Conservation (phyloP, 2,113 vertebrate species). For the Cyanoderma ruficeps region DNA sequence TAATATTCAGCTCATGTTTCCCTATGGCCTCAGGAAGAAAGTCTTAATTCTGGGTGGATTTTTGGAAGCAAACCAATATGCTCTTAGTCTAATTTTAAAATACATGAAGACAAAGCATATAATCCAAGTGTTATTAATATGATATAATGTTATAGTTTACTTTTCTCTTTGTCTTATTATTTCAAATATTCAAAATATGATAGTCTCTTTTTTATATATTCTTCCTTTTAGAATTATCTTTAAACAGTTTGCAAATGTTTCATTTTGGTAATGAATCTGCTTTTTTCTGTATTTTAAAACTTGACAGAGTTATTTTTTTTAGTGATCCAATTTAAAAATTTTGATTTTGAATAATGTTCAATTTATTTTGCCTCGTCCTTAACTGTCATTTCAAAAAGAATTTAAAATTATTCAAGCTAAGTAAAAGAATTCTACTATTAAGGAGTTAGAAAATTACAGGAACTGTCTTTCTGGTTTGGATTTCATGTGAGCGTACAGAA, state of each 20-base stretch:
- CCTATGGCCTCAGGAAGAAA: neutral
- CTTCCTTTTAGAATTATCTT: neutral
- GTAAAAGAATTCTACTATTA: neutral
- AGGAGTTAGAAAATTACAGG: neutral
- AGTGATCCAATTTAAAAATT: neutral
- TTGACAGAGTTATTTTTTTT: neutral
- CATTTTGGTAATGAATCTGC: neutral
- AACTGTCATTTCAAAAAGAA: neutral
- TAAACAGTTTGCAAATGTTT: neutral
- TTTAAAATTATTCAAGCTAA: neutral
- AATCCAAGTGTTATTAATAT: neutral
- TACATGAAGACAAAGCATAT: neutral
- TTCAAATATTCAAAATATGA: neutral
- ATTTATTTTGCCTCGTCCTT: neutral
- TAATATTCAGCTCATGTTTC: neutral
- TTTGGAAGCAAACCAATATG: neutral
- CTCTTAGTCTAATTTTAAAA: neutral
- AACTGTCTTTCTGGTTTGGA: neutral
- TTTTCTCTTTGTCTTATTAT: neutral
- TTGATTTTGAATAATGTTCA: neutral
- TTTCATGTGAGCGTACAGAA: neutral
- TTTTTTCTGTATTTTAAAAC: neutral
- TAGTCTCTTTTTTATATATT: neutral
- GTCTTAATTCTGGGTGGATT: neutral
- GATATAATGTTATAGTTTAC: neutral